Percentiles rank a stretch among this genome's conserved stretches.
phyloP scores from a whole-genome alignment of 2,113 vertebrate species.

The Myanophis thanlyinensis region DNA sequence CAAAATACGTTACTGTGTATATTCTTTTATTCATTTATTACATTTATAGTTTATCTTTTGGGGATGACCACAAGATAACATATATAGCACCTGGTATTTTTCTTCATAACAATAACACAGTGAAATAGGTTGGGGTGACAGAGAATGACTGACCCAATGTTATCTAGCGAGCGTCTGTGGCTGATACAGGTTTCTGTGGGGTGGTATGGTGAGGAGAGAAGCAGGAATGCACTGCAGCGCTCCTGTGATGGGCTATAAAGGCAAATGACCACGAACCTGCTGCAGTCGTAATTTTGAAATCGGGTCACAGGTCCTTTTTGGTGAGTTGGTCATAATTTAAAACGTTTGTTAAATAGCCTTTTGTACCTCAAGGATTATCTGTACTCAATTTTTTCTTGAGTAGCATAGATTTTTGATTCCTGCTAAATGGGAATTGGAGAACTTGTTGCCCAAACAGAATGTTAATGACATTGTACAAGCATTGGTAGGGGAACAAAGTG shows the following conservation, averaged over 20 bases:
- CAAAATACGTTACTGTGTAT: background rate
- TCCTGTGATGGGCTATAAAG: background rate
- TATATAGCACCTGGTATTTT: background rate
- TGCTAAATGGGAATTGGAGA: background rate
- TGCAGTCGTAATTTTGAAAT: background rate
- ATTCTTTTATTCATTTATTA: background rate
- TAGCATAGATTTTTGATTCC: background rate
- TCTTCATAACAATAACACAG: background rate
- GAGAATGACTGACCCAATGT: background rate
- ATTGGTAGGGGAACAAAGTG: background rate
- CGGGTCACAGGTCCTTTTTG: background rate
- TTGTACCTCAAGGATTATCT: background rate
- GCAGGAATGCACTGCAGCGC: background rate
- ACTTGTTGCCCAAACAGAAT: background rate
- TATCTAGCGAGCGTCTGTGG: background rate
- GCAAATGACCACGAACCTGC: background rate
- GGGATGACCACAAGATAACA: background rate
- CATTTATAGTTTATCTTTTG: background rate
- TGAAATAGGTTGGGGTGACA: background rate
- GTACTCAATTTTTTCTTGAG: background rate
- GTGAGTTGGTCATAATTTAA: background rate
- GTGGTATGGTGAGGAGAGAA: background rate
- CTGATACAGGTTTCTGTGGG: background rate
- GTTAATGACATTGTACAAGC: background rate
- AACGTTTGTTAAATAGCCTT: background rate